Evolutionary conservation across 2,113 vertebrate species (phyloP).

Genomic region (Fregata magnificens): DNA sequence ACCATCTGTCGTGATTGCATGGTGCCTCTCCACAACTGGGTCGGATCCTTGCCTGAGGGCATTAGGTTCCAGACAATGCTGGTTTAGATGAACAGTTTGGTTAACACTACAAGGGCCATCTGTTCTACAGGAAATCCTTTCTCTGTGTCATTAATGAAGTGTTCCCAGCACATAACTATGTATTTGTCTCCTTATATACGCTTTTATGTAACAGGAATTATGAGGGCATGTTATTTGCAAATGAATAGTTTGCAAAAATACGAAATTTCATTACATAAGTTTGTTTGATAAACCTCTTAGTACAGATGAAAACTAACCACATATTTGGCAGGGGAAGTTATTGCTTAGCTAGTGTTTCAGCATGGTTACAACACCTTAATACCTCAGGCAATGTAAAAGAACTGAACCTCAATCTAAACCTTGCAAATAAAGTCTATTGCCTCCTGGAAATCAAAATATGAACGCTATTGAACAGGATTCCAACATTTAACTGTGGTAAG

Average conservation of each 20-base stretch:
- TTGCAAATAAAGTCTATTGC: background rate
- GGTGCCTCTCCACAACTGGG: slow-evolving; percentile 53
- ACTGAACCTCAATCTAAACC: background rate
- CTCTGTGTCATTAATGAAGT: slow-evolving; percentile 32
- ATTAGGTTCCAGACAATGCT: slow-evolving; percentile 58
- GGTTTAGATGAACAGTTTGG: slow-evolving; percentile 48
- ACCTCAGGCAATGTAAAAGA: background rate
- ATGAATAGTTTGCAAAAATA: background rate
- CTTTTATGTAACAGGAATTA: background rate
- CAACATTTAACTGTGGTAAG: background rate
- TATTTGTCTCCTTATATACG: background rate
- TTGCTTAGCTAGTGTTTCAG: background rate
- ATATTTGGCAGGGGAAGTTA: background rate
- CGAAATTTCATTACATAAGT: background rate
- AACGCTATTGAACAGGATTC: background rate
- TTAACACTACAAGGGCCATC: slow-evolving; percentile 41
- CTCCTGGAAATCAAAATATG: background rate
- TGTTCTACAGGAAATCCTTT: slow-evolving; percentile 60
- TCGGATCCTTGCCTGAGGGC: slow-evolving; percentile 53
- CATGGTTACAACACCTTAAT: background rate
- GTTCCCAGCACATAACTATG: slow-evolving; percentile 49
- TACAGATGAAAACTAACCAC: background rate
- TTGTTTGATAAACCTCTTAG: background rate
- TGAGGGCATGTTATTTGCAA: background rate
- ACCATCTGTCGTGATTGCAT: slow-evolving; percentile 48